Conservation (phyloP, 2,113 vertebrate species). For the Heterocephalus glaber region DNA sequence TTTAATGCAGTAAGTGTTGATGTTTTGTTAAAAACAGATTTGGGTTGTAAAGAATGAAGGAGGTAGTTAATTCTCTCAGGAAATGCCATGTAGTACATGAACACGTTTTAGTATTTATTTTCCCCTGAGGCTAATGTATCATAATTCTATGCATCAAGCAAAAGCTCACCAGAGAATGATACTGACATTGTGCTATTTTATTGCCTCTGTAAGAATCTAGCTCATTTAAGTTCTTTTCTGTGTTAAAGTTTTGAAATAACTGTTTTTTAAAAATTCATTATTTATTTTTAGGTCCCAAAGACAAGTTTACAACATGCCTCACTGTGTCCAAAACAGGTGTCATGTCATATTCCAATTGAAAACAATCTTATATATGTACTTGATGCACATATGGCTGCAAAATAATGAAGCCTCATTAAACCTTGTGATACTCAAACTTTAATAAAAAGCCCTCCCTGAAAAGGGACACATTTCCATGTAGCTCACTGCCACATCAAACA, state of each 20-base stretch:
- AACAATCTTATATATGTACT: background rate
- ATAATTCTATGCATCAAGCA: constrained; percentile 83
- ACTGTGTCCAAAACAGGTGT: background rate
- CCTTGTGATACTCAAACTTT: background rate
- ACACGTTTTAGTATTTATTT: constrained; percentile 82
- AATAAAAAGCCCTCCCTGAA: background rate
- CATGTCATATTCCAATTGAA: background rate
- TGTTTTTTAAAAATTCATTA: background rate
- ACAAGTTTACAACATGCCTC: background rate
- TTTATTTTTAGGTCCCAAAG: background rate
- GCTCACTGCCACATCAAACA: background rate
- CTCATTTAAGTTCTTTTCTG: constrained; percentile 79
- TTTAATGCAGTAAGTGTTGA: constrained; percentile 81
- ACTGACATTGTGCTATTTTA: constrained; percentile 81
- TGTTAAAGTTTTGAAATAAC: constrained; percentile 79
- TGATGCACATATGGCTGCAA: background rate
- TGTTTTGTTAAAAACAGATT: constrained; percentile 81
- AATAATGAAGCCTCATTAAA: background rate
- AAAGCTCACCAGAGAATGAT: constrained; percentile 85
- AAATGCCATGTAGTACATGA: constrained; percentile 80
- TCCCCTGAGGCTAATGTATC: constrained; percentile 85
- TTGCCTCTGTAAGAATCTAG: constrained; percentile 79
- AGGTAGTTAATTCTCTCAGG: constrained; percentile 79
- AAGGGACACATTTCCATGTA: constrained; percentile 16
- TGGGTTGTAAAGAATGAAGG: constrained; percentile 81